Conservation (phyloP, 1,140 invertebrate genomes). For the Atta colombica region DNA sequence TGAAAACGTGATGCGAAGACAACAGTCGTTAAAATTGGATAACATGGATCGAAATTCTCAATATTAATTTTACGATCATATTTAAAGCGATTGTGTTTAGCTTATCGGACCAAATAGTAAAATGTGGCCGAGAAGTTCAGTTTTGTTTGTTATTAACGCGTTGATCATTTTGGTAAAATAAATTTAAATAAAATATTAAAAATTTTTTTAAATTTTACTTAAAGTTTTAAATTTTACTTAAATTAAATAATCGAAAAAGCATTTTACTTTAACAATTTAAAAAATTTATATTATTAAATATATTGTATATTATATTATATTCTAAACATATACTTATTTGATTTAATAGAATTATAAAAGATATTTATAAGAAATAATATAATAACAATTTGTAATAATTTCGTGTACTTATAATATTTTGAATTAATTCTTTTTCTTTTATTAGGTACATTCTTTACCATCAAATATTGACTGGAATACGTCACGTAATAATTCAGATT, state of each 20-base stretch:
- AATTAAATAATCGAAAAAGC: neutral
- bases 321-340: neutral
- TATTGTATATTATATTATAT: too few relatives aligned
- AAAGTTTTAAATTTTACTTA: neutral
- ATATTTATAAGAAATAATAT: constrained; percentile 1
- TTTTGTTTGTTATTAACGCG: constrained; percentile 16
- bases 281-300: too few relatives aligned
- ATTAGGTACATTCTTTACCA: constrained; percentile 43
- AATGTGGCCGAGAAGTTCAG: constrained; percentile 16
- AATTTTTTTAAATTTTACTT: neutral
- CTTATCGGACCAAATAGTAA: neutral
- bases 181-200: constrained; percentile 3
- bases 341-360: neutral
- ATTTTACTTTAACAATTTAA: neutral
- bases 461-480: constrained; percentile 2
- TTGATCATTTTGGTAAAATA: constrained; percentile 28
- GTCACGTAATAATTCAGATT: constrained; percentile 9
- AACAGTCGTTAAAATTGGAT: constrained; percentile 27
- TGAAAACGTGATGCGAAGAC: constrained; percentile 10
- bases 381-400: neutral
- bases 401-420: neutral
- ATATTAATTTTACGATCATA: constrained; percentile 38
- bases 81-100: constrained; percentile 36
- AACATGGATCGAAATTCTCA: neutral
- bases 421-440: neutral